Evolutionary conservation across 2,113 vertebrate genomes (phyloP).

Genomic region (Peromyscus californicus): DNA sequence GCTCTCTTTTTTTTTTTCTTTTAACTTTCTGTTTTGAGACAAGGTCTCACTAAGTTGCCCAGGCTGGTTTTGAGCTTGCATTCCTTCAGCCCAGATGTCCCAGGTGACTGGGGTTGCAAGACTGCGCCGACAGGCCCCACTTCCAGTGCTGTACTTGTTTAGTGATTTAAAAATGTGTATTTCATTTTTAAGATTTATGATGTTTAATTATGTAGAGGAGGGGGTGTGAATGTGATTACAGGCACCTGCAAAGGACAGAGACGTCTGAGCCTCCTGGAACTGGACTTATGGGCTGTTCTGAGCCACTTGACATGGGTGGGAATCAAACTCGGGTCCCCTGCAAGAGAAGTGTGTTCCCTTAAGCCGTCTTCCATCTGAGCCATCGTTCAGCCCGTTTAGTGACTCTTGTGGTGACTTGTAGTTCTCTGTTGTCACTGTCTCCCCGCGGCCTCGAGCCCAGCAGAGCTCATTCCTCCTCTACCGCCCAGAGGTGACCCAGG

Average conservation of each 20-base stretch:
- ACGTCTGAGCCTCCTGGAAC: neutral
- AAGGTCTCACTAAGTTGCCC: neutral
- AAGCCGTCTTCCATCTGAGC: neutral
- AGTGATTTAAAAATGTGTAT: neutral
- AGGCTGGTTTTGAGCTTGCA: neutral
- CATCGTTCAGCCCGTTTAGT: neutral
- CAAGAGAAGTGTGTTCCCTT: neutral
- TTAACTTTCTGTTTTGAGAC: neutral
- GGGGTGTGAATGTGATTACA: neutral
- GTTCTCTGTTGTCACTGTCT: neutral
- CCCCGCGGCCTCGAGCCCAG: neutral
- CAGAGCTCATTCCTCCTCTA: neutral
- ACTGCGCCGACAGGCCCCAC: neutral
- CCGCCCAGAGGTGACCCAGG: neutral
- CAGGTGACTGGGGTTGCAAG: neutral
- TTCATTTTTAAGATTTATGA: neutral
- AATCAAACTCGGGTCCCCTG: neutral
- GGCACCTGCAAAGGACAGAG: neutral
- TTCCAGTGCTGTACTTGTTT: too few species aligned
- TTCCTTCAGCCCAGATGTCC: neutral
- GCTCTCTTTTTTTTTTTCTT: neutral
- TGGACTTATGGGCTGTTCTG: neutral
- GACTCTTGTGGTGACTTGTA: neutral
- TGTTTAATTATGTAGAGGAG: neutral
- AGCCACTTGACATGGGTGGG: neutral